Evolutionary conservation across 2,888 invertebrate genomes (phyloP).

Genomic region (Brenthis daphne): DNA sequence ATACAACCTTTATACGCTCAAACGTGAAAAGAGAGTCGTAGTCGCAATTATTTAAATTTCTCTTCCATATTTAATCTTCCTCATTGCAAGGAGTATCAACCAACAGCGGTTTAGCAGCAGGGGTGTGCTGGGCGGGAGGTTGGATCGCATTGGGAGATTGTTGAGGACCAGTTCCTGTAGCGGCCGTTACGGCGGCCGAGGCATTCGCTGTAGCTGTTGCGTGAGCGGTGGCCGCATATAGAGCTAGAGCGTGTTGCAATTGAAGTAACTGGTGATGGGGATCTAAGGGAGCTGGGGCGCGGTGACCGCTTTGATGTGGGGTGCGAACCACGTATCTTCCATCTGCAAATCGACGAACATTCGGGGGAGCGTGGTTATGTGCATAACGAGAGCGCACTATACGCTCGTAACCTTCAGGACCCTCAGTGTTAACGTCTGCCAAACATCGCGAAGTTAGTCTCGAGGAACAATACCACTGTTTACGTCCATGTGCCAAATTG

Average conservation of each 20-base stretch:
- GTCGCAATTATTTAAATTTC: slow-evolving; percentile 37
- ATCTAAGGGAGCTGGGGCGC: slow-evolving; percentile 73
- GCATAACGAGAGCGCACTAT: slow-evolving; percentile 76
- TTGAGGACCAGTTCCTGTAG: slow-evolving; percentile 55
- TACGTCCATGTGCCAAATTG: slow-evolving; percentile 76
- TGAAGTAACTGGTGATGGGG: slow-evolving; percentile 77
- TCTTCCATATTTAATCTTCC: slow-evolving; percentile 60
- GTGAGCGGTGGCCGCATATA: slow-evolving; percentile 75
- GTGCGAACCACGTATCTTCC: slow-evolving; percentile 78
- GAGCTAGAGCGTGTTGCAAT: slow-evolving; percentile 74
- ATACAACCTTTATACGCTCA: slow-evolving; percentile 31
- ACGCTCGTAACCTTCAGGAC: slow-evolving; percentile 77
- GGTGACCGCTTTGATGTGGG: slow-evolving; percentile 77
- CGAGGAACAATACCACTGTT: slow-evolving; percentile 79
- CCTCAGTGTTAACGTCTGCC: slow-evolving; percentile 77
- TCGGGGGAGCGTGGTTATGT: slow-evolving; percentile 77
- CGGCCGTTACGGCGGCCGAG: slow-evolving; percentile 49
- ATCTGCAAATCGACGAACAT: slow-evolving; percentile 76
- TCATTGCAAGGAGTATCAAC: slow-evolving; percentile 75
- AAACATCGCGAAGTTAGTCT: slow-evolving; percentile 76
- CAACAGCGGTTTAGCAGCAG: slow-evolving; percentile 67
- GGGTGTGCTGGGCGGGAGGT: slow-evolving; percentile 58
- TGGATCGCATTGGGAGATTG: slow-evolving; percentile 59
- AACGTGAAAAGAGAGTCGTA: slow-evolving; percentile 41
- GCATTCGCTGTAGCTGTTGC: slow-evolving; percentile 70